phyloP scores from a whole-genome alignment of 2,888 invertebrate genomes.

The Phanerotoma sp. region DNA sequence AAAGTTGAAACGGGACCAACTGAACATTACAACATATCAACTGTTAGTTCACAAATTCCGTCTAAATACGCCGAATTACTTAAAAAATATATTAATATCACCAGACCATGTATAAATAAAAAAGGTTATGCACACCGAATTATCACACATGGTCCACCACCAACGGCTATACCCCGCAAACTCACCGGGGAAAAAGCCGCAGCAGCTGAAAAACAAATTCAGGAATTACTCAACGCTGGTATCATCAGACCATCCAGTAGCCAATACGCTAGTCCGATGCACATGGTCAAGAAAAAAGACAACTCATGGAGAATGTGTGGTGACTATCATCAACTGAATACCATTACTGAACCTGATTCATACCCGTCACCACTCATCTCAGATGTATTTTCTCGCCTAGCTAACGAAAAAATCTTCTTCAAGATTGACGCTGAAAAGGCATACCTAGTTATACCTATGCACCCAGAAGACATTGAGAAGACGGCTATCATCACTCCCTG shows the following conservation, averaged over 20 bases:
- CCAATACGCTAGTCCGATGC: slow-evolving; percentile 25
- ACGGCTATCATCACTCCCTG: slow-evolving; percentile 24
- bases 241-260: slow-evolving; percentile 18
- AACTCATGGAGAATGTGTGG: slow-evolving; percentile 16
- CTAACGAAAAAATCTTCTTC: not conserved
- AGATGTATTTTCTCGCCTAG: slow-evolving; percentile 3
- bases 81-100: slow-evolving; percentile 4
- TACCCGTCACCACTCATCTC: slow-evolving; percentile 20
- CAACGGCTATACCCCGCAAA: slow-evolving; percentile 58
- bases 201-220: slow-evolving; percentile 61
- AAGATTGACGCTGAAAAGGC: slow-evolving; percentile 5
- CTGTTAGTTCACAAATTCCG: not conserved
- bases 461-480: slow-evolving; percentile 14
- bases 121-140: slow-evolving; percentile 17
- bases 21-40: slow-evolving; percentile 7
- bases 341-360: slow-evolving; percentile 16
- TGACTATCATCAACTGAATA: slow-evolving; percentile 21
- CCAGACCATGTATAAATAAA: not conserved
- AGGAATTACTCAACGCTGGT: slow-evolving; percentile 9
- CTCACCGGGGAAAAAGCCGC: slow-evolving; percentile 76
- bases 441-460: slow-evolving; percentile 22
- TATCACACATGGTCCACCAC: slow-evolving; percentile 19
- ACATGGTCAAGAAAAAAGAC: slow-evolving; percentile 16
- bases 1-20: not conserved
- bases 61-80: slow-evolving; percentile 1